Conservation (phyloP, 2,113 vertebrate species). For the Pheucticus melanocephalus region DNA sequence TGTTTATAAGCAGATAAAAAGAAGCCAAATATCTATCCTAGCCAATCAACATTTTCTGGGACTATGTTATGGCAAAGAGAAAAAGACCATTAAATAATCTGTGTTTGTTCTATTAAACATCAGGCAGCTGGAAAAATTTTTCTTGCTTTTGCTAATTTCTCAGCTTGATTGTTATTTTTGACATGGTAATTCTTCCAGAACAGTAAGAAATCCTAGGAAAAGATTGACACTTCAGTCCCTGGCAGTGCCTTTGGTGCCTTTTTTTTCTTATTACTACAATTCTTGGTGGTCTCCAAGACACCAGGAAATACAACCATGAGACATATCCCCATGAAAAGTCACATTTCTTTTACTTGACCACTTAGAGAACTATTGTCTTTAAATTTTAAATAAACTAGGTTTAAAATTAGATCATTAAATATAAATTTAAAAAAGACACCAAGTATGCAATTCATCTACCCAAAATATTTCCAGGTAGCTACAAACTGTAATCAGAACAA, state of each 20-base stretch:
- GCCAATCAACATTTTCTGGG: background rate
- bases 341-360: background rate
- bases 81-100: background rate
- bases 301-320: background rate
- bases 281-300: background rate
- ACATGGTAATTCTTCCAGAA: background rate
- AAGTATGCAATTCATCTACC: background rate
- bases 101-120: background rate
- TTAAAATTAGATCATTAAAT: background rate
- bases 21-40: background rate
- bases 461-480: background rate
- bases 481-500: background rate
- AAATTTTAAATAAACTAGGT: background rate
- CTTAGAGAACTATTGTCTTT: background rate
- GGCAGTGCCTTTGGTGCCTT: rapidly evolving
- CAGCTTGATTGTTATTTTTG: background rate
- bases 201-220: background rate
- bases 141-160: background rate
- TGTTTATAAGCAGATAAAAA: background rate
- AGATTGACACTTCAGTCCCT: background rate
- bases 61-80: background rate
- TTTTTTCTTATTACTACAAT: background rate
- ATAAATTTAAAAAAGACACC: background rate
- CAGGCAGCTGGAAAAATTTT: rapidly evolving
- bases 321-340: background rate